These are phyloP conservation scores for Camptogramma bilineatum DNA, from an alignment of 2,888 invertebrate species.

Conservation along the genomic window DNA sequence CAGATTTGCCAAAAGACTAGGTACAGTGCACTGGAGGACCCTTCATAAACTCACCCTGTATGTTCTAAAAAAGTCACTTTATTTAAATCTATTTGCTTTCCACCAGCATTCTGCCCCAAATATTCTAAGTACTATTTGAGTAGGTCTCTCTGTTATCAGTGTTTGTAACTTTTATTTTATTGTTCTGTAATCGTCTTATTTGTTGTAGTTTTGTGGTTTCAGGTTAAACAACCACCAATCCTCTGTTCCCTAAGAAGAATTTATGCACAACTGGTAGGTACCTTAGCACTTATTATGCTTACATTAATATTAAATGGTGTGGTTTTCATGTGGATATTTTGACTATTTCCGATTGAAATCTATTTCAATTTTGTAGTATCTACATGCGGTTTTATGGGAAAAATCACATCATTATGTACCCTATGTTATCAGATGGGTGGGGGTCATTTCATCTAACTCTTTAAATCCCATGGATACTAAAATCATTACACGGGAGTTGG, in stretches of 20 bases:
- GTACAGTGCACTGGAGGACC: no score
- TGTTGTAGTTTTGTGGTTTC: slow-evolving; percentile 41
- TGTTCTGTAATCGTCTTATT: slow-evolving; percentile 21
- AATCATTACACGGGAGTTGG: background rate
- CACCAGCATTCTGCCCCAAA: background rate
- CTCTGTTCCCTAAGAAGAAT: slow-evolving; percentile 26
- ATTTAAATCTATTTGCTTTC: no score
- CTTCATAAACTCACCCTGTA: background rate
- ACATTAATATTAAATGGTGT: background rate
- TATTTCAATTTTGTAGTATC: no score
- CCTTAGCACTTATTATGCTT: slow-evolving; percentile 18
- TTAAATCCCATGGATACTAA: no score
- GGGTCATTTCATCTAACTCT: no score
- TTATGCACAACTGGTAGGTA: slow-evolving; percentile 40
- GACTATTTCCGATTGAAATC: no score
- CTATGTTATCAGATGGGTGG: no score
- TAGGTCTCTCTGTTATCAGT: background rate
- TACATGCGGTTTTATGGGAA: no score
- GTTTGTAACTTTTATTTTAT: background rate
- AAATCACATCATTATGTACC: no score
- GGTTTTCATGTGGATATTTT: background rate
- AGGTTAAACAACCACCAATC: slow-evolving; percentile 31
- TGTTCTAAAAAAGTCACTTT: background rate
- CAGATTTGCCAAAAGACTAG: no score
- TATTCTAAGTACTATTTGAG: background rate